Evolutionary conservation across 2,888 invertebrate genomes (phyloP), one percentile per base, ranked within the genome.

Genomic region (Bugulina stolonifera): DNA sequence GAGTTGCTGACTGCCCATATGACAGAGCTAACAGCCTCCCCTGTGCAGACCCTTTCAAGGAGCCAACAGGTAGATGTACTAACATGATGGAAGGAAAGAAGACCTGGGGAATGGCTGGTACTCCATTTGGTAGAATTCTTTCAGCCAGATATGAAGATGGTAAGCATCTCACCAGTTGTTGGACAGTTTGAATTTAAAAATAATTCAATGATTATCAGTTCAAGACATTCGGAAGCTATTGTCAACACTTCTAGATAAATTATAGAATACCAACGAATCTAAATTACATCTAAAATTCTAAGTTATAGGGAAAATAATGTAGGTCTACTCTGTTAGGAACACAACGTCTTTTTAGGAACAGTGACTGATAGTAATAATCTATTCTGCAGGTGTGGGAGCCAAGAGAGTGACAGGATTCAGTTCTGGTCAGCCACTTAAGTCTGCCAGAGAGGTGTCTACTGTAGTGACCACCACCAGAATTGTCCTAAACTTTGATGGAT

Each of bases 91-190:
- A 23, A 14, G 5, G 5, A 14, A 57, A 25, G 23, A 57, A 57
- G 23, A 57, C 57, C 5, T 57, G 57, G 57, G 57, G 57, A 57
- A 57, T 57, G 57, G 57, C 57, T n/a, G 23, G 14, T 5, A n/a
- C 57, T n/a, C 57, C 57, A 23, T 57, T n/a, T 25, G 5, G 22
- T 5, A 5, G 57, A 57, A 57, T 57, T 23, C 57, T 57, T 14
- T 3, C 57, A 57, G n/a, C 57, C 5, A 57, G 23, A 57, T 57
- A 57, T 57, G 10, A 57, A 23, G 57, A 57, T 57, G 57, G 57
- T 57, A 57, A 57, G n/a, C n/a, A n/a, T n/a, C n/a, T n/a, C n/a
- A n/a, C n/a, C n/a, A n/a, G n/a, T n/a, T n/a, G n/a, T n/a, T n/a
- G n/a, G n/a, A n/a, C n/a, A n/a, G n/a, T n/a, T n/a, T n/a, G n/a